A percentile compares a stretch with the other conserved stretches of the same genome.
phyloP scores from a whole-genome alignment of 92 coral and sea anemone species.

The Porites lobata region DNA sequence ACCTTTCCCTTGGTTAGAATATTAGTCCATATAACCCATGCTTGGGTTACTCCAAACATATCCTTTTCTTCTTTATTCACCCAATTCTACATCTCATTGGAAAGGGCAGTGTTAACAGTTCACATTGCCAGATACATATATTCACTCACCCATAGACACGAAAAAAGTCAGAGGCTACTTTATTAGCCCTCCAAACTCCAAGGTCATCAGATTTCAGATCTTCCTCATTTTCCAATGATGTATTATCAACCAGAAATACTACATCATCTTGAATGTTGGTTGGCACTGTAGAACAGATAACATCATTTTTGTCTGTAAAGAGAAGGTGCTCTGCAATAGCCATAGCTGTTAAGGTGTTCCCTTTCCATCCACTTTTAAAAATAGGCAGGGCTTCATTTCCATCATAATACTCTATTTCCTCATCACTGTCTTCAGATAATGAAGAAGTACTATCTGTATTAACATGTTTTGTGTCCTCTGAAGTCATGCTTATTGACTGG shows the following conservation, averaged over 20 bases:
- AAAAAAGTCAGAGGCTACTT: slow-evolving; percentile 3
- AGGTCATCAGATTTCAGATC: neutral
- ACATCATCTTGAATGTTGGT: slow-evolving; percentile 1
- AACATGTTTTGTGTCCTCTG: neutral
- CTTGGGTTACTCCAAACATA: too few relatives aligned
- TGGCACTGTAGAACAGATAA: neutral
- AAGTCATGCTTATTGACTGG: neutral
- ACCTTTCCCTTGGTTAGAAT: too few relatives aligned
- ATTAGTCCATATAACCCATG: too few relatives aligned
- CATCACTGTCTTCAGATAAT: neutral
- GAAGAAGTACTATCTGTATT: neutral
- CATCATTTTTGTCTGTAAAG: neutral
- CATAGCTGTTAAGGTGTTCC: neutral
- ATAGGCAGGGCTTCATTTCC: neutral
- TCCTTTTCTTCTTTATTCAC: too few relatives aligned
- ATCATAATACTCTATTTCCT: neutral
- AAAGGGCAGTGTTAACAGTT: too few relatives aligned
- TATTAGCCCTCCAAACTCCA: slow-evolving; percentile 14
- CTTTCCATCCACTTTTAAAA: neutral
- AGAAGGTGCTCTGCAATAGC: neutral
- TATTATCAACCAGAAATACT: slow-evolving; percentile 5
- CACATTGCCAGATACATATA: too few relatives aligned
- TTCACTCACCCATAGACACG: neutral
- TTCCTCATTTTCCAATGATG: neutral
- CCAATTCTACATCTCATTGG: too few relatives aligned